Base-by-base conservation (phyloP, 1,140 invertebrate species). In the Tyrophagus putrescentiae region DNA sequence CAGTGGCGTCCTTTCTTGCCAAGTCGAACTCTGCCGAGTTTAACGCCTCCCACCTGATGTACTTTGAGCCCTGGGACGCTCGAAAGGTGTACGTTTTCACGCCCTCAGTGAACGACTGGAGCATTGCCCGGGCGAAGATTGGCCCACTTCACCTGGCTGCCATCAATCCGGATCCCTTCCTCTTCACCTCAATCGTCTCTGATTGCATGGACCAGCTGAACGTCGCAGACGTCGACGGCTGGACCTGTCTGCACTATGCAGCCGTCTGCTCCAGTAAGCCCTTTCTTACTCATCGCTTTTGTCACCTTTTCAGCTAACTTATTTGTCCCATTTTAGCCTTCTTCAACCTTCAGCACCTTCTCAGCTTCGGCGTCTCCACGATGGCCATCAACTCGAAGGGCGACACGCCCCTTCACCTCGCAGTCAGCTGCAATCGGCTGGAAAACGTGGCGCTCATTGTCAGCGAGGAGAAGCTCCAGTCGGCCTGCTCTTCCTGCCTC, bases 61-160 rank as follows among this genome's bases (percentile, higher is more conserved):
- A 39, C 36, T 39, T 39, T 13, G 6, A 25, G 45, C 23, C 7
- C 31, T 48, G 31, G 21, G 23, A 7, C 31, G 21, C 45, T 29
- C 9, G 45, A 21, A 7, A 42, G n/a, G 6, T 42, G 25, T 21
- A 5, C 18, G 6, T 5, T 42, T 42, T 42, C 6, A 42, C 3
- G 25, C 18, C 25, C 3, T 42, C 25, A n/a, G 3, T 42, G 18
- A 42, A 5, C 3, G 18, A 21, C 25, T 42, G 6, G 25, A 42
- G 3, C 18, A 23, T 42, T 3, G 25, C 25, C 2, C 3, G 6
- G 18, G 2, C 62, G 21, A 59, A 74, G 69, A 70, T 78, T 13
- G 77, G 76, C 18, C 76, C 77, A 5, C 60, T 78, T 3, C 77
- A 78, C 65, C 76, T 74, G 67, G 76, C 76, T 25, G 73, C 73